Base-by-base conservation (phyloP, 1,140 invertebrate species). In the Vanessa tameamea region DNA sequence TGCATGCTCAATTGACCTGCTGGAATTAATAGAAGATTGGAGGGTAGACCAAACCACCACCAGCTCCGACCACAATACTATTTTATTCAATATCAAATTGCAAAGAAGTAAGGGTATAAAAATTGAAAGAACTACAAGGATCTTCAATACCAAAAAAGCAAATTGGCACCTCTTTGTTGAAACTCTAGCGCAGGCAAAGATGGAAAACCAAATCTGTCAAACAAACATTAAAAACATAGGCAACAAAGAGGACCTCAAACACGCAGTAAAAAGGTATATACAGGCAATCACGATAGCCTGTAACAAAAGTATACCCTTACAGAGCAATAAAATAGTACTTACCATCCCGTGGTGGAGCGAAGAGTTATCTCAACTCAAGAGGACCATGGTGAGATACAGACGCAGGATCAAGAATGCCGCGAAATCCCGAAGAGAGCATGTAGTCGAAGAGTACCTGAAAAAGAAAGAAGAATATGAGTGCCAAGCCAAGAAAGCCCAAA, bases 361-460 rank as follows among this genome's bases (percentile, higher is more conserved):
- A 6, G 26, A 31, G 26, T 31, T 31, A 31, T 3, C 26, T 2
- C 26, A 31, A 31, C 26, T 31, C n/a, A 70, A 70, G 20, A 31
- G 2, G 26, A 31, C 6, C 0, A 2, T 31, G 26, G 26, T 31
- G 26, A 31, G 26, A 31, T 31, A 31, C 26, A 31, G 26, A 31
- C 26, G 26, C 26, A 43, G 51, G 15, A 53, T 69, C 1, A 5
- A 64, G 15, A 53, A 57, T 8, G 72, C 68, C 12, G 59, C 57
- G 31, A 72, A 69, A 59, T n/a, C 64, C 1, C 14, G 69, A 26
- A 71, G 67, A 47, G 31, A 23, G 4, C 15, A 31, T 26, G 74
- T 64, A 26, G 55, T 66, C 1, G 20, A 47, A 26, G 47, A 68
- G 55, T 82, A 72, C 72, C 73, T 70, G 16, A 1, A 47, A 26